Percentiles rank a stretch among this genome's conserved stretches.
These are phyloP conservation scores for Synanthedon andrenaeformis DNA, from an alignment of 2,888 invertebrate genomes.

Conservation along the genomic window DNA sequence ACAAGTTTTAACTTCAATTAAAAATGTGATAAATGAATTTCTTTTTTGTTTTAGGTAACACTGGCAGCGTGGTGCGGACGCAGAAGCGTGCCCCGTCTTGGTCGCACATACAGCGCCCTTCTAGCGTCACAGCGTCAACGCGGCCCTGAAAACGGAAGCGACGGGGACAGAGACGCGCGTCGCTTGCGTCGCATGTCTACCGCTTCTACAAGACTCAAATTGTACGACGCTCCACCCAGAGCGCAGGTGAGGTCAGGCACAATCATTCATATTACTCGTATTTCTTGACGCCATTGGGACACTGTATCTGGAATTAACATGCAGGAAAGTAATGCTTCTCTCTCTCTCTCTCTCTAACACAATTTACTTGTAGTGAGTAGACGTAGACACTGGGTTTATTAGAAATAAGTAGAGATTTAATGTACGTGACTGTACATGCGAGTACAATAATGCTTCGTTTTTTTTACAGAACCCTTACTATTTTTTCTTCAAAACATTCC, in stretches of 20 bases:
- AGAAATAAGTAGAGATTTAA: too few relatives aligned
- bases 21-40: too few relatives aligned
- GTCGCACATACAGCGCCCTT: conserved; percentile 35
- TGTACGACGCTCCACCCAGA: conserved; percentile 47
- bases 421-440: too few relatives aligned
- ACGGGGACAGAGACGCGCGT: conserved; percentile 17
- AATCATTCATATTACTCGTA: background rate
- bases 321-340: background rate
- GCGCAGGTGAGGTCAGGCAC: conserved; percentile 64
- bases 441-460: too few relatives aligned
- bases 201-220: conserved; percentile 41
- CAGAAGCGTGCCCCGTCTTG: conserved; percentile 23
- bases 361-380: background rate
- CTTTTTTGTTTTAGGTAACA: conserved; percentile 32
- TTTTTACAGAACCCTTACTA: too few relatives aligned
- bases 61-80: conserved; percentile 50
- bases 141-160: conserved; percentile 14
- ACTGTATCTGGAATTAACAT: background rate
- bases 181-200: conserved; percentile 47
- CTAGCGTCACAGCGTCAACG: conserved; percentile 32
- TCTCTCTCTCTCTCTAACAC: conserved; percentile 1
- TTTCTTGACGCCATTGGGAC: background rate
- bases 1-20: too few relatives aligned
- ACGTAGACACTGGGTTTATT: too few relatives aligned
- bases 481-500: too few relatives aligned